Conservation (phyloP, 2,113 vertebrate species). For the Cavia porcellus region DNA sequence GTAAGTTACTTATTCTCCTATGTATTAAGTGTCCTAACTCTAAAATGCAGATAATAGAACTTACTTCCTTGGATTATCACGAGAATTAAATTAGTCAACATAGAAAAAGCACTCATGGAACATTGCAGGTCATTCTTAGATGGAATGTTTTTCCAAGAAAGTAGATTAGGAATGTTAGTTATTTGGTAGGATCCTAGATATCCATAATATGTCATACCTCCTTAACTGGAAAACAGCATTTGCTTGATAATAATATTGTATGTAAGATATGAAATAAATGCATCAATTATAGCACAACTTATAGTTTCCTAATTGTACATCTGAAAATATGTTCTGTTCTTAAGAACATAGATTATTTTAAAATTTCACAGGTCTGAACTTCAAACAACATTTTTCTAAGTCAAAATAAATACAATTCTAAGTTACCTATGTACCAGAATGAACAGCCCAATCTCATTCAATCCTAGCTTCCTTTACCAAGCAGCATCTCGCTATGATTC, state of each 20-base stretch:
- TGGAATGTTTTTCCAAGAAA: not conserved
- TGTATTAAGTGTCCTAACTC: not conserved
- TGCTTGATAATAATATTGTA: not conserved
- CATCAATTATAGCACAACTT: not conserved
- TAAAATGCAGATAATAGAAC: not conserved
- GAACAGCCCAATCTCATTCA: not conserved
- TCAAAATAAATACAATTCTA: not conserved
- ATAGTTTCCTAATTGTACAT: not conserved
- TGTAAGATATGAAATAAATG: not conserved
- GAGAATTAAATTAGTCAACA: not conserved
- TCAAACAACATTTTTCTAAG: not conserved
- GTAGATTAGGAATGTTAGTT: not conserved
- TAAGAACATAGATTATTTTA: not conserved
- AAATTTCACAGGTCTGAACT: not conserved
- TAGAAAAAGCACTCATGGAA: not conserved
- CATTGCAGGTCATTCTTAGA: not conserved
- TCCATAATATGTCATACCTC: not conserved
- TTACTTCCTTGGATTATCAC: not conserved
- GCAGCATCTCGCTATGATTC: not conserved
- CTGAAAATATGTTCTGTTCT: not conserved
- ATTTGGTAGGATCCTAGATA: not conserved
- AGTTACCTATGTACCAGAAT: not conserved
- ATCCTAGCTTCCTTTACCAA: not conserved
- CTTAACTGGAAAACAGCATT: not conserved
- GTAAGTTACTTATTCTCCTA: not conserved